phyloP scores from a whole-genome alignment of 2,888 invertebrate species.

The Iphiclides podalirius region DNA sequence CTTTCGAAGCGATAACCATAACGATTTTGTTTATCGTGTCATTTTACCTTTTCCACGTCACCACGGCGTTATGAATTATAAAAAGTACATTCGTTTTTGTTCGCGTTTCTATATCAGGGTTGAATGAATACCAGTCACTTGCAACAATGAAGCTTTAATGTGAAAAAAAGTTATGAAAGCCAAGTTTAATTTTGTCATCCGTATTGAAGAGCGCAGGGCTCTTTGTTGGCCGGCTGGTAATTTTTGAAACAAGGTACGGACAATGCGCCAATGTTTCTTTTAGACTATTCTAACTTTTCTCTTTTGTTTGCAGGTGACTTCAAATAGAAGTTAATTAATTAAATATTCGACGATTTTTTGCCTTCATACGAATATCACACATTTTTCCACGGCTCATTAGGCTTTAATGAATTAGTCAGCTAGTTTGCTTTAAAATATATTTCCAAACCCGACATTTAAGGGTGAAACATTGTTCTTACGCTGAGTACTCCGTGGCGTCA shows the following conservation, averaged over 20 bases:
- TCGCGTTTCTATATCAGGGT: conserved; percentile 9
- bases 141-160: conserved; percentile 22
- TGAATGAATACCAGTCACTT: conserved; percentile 20
- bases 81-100: conserved; percentile 13
- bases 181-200: conserved; percentile 21
- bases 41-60: conserved; percentile 1
- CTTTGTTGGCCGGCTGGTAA: conserved; percentile 8
- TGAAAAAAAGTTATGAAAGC: conserved; percentile 20
- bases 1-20: conserved; percentile 4
- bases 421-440: conserved; percentile 15
- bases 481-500: conserved; percentile 35
- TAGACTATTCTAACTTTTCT: conserved; percentile 4
- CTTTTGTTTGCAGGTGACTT: background rate
- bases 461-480: conserved; percentile 4
- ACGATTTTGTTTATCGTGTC: conserved; percentile 2
- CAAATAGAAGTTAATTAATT: background rate
- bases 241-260: conserved; percentile 11
- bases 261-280: conserved; percentile 15
- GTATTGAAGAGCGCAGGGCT: conserved; percentile 2
- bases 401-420: too few relatives aligned
- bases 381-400: too few relatives aligned
- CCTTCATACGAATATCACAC: too few relatives aligned
- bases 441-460: background rate
- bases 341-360: too few relatives aligned
- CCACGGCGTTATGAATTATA: conserved; percentile 6